Base-by-base conservation (phyloP, 1,140 invertebrate genomes). In the Caerostris darwini region DNA sequence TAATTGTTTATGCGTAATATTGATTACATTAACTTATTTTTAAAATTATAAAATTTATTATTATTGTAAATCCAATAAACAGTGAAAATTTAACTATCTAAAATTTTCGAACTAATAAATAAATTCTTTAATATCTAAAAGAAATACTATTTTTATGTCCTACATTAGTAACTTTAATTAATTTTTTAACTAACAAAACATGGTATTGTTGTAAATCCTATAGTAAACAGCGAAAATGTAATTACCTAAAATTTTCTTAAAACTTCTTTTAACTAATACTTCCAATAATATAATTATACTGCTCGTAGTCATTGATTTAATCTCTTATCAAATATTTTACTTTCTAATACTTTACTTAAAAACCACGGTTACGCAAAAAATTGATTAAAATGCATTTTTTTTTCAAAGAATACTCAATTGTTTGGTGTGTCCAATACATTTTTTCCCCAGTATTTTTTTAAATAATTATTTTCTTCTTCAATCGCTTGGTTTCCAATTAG, bases 381-480 rank as follows among this genome's bases (percentile, higher is more conserved):
- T 83, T 58, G 82, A 58, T 83, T 83, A 57, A 57, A 83, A 83
- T 83, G 5, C 82, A 34, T 57, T 83, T 83, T 8, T 14, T 58
- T 83, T 83, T 56, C 54, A 57, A 6, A 58, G 54, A 34, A 57
- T 8, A 83, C 53, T 83, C 57, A 83, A 77, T 77, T 77, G 34
- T 12, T 77, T 77, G 71, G 71, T 53, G 71, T 10, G 8, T 12
- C 50, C 34, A 71, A 8, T 53, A 34, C 5, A 50, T 50, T 77
- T 59, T 59, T 59, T 59, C 3, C 61, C 17, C 7, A 3, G 61
- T 10, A n/a, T 71, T 6, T 6, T 71, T n/a, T n/a, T 1, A 71
- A 71, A 71, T n/a, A 71, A 6, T n/a, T 6, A 71, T n/a, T n/a
- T n/a, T 34, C 67, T 34, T 34, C 67, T 8, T n/a, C 7, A 17